Base-by-base conservation (phyloP, 2,113 vertebrate species). In the Epinephelus cyanopodus region DNA sequence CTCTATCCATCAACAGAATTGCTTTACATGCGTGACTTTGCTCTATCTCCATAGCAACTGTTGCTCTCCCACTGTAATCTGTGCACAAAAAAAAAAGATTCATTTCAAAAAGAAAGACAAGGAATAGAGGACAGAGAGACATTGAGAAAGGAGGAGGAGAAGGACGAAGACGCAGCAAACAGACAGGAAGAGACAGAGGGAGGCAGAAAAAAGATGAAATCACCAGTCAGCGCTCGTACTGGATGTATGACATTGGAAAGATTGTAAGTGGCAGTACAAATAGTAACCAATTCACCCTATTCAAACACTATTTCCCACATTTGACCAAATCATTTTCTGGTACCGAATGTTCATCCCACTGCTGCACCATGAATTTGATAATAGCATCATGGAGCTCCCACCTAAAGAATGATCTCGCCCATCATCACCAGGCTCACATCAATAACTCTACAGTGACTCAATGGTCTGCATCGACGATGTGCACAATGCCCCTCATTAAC, bases 41-140 rank as follows among this genome's bases (percentile, higher is more conserved):
- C 89, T 89, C 87, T 63, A 93, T 95, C 92, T 88, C 95, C 94
- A 95, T 95, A 93, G 94, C 94, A 95, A 95, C 94, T 92, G 93
- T 93, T 94, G 91, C 93, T 93, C 90, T 86, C 60, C 74, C 58
- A 80, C 81, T 90, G 69, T 91, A 91, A 92, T 90, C 88, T 86
- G 78, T 84, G 77, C 75, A 83, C 89, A 81, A 60, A 84, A 87
- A 75, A 87, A 88, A 85, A 75, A 33, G 29, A 89, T 66, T 90
- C 18, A 85, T 87, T 90, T 91, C 12, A 82, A 85, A 86, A 85
- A 68, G 56, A 85, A 53, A 87, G 70, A 82, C 76, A 58, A 62
- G 81, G 21, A 83, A 62, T 12, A 13, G 81, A 62, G 52, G 79
- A 82, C 72, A 63, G 76, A 27, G 68, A 83, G 71, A 82, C 64